Percentiles rank a stretch among this genome's conserved stretches.
Evolutionary conservation across 2,797 vertebrate species (phyloP).

Genomic region (Spondyliosoma cantharus): DNA sequence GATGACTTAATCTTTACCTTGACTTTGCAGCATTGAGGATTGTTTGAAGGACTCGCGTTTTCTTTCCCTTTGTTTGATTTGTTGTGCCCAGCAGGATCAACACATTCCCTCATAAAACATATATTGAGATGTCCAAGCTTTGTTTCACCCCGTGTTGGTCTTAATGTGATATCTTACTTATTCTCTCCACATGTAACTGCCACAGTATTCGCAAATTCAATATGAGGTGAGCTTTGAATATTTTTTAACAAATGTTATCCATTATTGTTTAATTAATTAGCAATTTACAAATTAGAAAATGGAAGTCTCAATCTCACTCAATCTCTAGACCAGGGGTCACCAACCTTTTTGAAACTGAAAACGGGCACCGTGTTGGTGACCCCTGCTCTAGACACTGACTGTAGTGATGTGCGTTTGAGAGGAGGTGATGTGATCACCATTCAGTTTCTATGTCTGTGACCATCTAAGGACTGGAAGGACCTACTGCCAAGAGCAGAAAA

Average conservation of each 20-base stretch:
- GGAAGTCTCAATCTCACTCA: too few species aligned
- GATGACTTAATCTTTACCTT: constrained; percentile 38
- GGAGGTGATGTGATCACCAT: neutral
- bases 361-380: too few species aligned
- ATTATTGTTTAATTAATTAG: neutral
- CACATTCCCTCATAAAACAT: neutral
- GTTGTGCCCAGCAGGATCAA: neutral
- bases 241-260: neutral
- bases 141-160: neutral
- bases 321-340: too few species aligned
- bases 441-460: neutral
- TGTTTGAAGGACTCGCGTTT: constrained; percentile 5
- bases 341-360: too few species aligned
- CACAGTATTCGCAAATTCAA: neutral
- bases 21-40: constrained; percentile 21
- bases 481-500: too few species aligned
- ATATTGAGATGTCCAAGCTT: neutral
- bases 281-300: neutral
- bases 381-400: too few species aligned
- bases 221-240: neutral
- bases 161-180: neutral
- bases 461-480: neutral
- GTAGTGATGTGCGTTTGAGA: too few species aligned
- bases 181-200: neutral
- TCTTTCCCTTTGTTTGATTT: constrained; percentile 14